These are phyloP conservation scores for Bungarus multicinctus DNA, from an alignment of 2,113 vertebrate genomes.

Conservation along the genomic window DNA sequence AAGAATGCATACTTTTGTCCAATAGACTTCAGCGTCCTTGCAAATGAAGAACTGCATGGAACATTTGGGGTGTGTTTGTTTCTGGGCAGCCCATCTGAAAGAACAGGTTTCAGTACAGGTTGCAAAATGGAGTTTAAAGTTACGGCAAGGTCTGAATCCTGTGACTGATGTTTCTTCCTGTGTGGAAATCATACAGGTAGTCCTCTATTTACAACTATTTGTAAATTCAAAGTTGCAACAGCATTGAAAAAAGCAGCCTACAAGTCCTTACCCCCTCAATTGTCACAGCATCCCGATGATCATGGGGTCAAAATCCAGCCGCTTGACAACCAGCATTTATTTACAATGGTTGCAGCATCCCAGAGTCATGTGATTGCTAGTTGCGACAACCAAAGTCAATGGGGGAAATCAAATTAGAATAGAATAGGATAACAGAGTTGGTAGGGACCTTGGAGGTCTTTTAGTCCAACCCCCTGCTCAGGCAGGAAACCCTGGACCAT, in stretches of 20 bases:
- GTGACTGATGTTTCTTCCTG: not conserved
- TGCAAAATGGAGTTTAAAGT: not conserved
- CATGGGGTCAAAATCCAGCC: not conserved
- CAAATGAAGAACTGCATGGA: not conserved
- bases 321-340: not conserved
- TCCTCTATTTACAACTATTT: not conserved
- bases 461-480: too few relatives aligned
- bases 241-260: not conserved
- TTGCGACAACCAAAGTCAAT: not conserved
- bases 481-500: too few relatives aligned
- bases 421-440: too few relatives aligned
- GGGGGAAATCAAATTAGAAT: not conserved
- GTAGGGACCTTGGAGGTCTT: too few relatives aligned
- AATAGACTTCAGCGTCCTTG: not conserved
- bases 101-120: not conserved
- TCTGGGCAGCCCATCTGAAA: not conserved
- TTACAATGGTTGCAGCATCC: not conserved
- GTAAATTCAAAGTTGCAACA: not conserved
- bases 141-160: not conserved
- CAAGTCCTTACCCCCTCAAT: not conserved
- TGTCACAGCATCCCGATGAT: not conserved
- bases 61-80: not conserved
- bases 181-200: not conserved
- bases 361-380: not conserved
- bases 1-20: not conserved